Evolutionary conservation across 2,797 vertebrate species (phyloP), one percentile per base, ranked within the genome.

Genomic region (Alcedo atthis): DNA sequence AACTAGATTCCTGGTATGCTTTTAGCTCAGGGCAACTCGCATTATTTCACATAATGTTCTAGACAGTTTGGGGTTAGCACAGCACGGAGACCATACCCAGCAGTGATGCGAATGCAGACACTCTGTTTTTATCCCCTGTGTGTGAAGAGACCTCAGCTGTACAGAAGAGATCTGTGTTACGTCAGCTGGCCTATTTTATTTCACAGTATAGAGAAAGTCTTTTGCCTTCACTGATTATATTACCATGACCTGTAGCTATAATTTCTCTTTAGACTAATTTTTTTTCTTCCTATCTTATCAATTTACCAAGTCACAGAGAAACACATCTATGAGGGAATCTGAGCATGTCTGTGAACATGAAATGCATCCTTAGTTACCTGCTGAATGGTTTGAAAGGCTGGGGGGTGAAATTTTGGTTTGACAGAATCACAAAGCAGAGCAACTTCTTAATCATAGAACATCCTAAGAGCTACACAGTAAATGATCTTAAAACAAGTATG

Each of bases 291-390:
- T 62, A 32, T 26, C n/a, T 59, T 63, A 53, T 8, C 30, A 40
- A 22, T 33, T 73, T 69, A 59, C 14, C 8, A 55, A 73, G 14
- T 74, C 61, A 79, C 46, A 74, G 45, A 77, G 30, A 78, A 87
- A 82, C 11, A 77, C 0, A 0, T 5, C 40, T 25, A 13, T 30
- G 21, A 80, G 14, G 42, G 68, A 80, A 61, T 6, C 10, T 26
- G 33, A 77, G 51, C 7, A 35, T 9, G 3, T 19, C 12, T 16
- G 17, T 22, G 7, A 12, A 20, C 19, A 13, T 8, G 57, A 51
- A 81, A 87, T 0, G 6, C 15, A 51, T 58, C 51, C 0, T 3
- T 17, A 70, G 40, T 48, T 61, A 68, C 33, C 33, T 2, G 8
- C 20, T 66, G 48, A 77, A 80, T 21, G 8, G 19, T 67, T 49